Evolutionary conservation across 2,797 vertebrate species (phyloP).

Genomic region (Dicrostonyx torquatus): DNA sequence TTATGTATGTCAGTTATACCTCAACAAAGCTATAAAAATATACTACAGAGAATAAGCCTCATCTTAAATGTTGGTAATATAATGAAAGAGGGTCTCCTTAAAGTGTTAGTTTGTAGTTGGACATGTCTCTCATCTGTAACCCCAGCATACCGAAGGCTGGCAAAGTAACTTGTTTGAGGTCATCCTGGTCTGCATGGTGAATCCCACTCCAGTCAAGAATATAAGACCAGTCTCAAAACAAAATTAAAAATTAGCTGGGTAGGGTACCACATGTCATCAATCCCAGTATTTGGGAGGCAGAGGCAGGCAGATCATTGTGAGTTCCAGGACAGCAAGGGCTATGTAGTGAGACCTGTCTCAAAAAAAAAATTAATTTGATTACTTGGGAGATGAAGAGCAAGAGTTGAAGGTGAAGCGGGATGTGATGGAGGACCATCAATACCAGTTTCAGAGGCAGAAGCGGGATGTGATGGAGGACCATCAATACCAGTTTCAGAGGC

Average conservation of each 20-base stretch:
- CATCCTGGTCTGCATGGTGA: neutral
- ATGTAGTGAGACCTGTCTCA: too few relatives aligned
- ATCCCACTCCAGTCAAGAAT: neutral
- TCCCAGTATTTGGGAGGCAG: neutral
- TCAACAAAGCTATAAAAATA: conserved; percentile 41
- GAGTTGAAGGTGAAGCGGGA: neutral
- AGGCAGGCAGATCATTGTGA: neutral
- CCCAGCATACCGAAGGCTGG: neutral
- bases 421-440: neutral
- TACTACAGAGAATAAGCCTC: neutral
- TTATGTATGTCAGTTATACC: neutral
- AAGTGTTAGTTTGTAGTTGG: neutral
- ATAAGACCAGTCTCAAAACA: neutral
- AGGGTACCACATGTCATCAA: neutral
- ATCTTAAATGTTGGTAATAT: conserved; percentile 38
- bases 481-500: neutral
- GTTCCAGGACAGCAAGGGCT: neutral
- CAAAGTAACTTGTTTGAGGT: neutral
- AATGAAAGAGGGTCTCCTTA: neutral
- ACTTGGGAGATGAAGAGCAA: neutral
- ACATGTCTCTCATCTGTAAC: neutral
- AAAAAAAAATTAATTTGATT: neutral
- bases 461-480: neutral
- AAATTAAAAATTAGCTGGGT: neutral
- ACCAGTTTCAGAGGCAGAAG: neutral